phyloP scores from a whole-genome alignment of 2,113 vertebrate species.

The Pardalotus punctatus region DNA sequence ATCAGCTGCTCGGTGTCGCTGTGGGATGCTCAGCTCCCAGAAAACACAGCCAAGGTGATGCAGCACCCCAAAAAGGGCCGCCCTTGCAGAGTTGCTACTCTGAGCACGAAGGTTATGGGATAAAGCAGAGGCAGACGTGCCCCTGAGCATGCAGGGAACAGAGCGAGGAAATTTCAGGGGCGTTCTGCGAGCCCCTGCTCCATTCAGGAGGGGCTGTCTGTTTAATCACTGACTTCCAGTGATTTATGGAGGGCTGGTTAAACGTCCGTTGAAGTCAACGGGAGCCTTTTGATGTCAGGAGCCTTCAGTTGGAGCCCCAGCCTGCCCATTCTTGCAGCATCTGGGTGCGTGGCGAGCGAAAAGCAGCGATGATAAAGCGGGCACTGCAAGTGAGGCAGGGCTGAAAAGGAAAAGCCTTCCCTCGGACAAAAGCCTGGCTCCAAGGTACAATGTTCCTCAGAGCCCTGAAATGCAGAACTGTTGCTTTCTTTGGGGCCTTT shows the following conservation, averaged over 20 bases:
- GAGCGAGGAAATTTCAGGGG: not conserved
- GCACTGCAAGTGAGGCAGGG: not conserved
- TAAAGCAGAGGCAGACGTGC: not conserved
- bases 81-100: not conserved
- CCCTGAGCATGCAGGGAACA: not conserved
- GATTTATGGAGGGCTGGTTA: not conserved
- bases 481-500: conserved; percentile 16
- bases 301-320: not conserved
- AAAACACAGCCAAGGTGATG: not conserved
- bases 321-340: not conserved
- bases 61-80: not conserved
- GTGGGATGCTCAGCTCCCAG: not conserved
- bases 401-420: not conserved
- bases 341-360: not conserved
- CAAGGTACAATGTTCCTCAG: not conserved
- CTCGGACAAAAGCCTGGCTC: conserved; percentile 5
- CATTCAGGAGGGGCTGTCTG: not conserved
- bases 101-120: not conserved
- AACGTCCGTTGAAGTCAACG: not conserved
- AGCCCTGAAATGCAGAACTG: conserved; percentile 20
- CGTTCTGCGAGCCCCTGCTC: not conserved
- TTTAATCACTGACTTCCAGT: not conserved
- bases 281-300: conserved; percentile 20
- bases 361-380: not conserved
- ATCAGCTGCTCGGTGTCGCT: not conserved